Evolutionary conservation across 2,888 invertebrate genomes (phyloP).

Genomic region (Auanema sp.): DNA sequence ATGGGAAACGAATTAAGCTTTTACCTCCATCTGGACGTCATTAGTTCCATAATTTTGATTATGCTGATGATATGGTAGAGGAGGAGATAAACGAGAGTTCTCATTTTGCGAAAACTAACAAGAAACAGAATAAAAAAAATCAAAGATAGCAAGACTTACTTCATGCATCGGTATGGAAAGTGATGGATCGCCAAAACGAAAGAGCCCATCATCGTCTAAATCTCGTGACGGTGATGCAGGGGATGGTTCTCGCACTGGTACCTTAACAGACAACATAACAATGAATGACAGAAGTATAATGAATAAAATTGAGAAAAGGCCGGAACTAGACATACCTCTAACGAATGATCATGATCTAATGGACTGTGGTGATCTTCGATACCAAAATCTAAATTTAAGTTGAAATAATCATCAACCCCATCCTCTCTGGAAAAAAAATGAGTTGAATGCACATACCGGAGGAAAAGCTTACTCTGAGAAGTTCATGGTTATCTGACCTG

Average conservation of each 20-base stretch:
- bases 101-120: slow-evolving; percentile 1
- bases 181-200: slow-evolving; percentile 13
- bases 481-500: slow-evolving; percentile 2
- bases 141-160: slow-evolving; percentile 5
- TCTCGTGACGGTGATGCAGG: slow-evolving; percentile 6
- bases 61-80: slow-evolving; percentile 6
- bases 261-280: slow-evolving; percentile 3
- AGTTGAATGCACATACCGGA: background rate
- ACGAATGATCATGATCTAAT: background rate
- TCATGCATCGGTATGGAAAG: slow-evolving; percentile 17
- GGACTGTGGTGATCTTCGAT: slow-evolving; percentile 3
- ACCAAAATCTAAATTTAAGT: background rate
- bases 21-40: no score
- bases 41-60: no score
- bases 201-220: slow-evolving; percentile 8
- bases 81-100: slow-evolving; percentile 10
- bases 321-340: background rate
- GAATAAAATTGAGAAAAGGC: background rate
- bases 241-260: slow-evolving; percentile 13
- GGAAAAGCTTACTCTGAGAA: slow-evolving; percentile 1
- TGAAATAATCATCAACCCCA: slow-evolving; percentile 4
- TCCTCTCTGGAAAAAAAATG: slow-evolving; percentile 1
- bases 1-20: no score
- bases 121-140: background rate
- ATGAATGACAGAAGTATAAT: background rate